Percentiles rank a stretch among this genome's conserved stretches.
phyloP scores from a whole-genome alignment of 2,113 vertebrate genomes.

The Ammospiza nelsoni region DNA sequence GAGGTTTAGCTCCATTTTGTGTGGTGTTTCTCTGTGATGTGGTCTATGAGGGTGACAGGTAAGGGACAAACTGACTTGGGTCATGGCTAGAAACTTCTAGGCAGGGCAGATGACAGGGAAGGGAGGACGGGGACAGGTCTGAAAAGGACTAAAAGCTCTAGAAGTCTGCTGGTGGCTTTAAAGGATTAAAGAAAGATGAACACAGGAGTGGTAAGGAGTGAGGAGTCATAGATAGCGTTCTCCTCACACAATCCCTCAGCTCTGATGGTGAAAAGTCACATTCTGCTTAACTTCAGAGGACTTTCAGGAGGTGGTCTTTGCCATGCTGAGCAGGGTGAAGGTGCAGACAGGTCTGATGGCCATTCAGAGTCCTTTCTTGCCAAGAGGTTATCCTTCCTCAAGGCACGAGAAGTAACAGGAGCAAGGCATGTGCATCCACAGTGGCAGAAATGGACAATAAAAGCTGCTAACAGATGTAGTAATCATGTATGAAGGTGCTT shows the following conservation, averaged over 20 bases:
- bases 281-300: not conserved
- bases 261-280: not conserved
- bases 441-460: not conserved
- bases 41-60: not conserved
- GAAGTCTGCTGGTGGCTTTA: not conserved
- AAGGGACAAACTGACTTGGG: not conserved
- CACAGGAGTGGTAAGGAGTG: not conserved
- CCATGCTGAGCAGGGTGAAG: not conserved
- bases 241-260: not conserved
- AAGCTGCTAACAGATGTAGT: not conserved
- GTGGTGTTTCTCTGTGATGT: not conserved
- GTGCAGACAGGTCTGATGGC: not conserved
- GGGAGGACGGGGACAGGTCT: not conserved
- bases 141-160: not conserved
- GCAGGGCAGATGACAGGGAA: not conserved
- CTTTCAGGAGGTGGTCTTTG: not conserved
- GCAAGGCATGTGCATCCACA: not conserved
- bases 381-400: not conserved
- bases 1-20: not conserved
- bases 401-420: rapidly evolving
- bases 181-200: not conserved
- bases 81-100: not conserved
- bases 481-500: not conserved
- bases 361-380: not conserved
- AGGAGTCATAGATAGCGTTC: not conserved